A percentile compares a stretch with the other conserved stretches of the same genome.
These are phyloP conservation scores for Sylvicola fuscatus DNA, from an alignment of 2,888 invertebrate species.

Conservation along the genomic window DNA sequence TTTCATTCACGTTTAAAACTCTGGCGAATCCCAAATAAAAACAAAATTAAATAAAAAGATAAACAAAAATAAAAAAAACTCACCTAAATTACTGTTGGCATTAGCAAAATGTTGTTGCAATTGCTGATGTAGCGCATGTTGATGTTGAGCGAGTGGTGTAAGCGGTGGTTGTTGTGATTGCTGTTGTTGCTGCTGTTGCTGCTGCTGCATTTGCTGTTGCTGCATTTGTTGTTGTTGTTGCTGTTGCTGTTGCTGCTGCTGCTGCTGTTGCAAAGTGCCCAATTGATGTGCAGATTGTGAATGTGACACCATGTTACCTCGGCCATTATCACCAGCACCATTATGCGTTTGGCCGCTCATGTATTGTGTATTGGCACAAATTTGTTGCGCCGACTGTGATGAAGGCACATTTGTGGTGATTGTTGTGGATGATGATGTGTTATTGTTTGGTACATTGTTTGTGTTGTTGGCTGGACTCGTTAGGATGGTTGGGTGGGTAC, in stretches of 20 bases:
- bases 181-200: too few relatives aligned
- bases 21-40: too few relatives aligned
- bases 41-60: background rate
- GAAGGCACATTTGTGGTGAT: constrained; percentile 14
- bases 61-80: constrained; percentile 2
- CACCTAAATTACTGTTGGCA: constrained; percentile 23
- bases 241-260: too few relatives aligned
- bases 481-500: constrained; percentile 8
- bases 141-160: constrained; percentile 33
- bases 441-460: constrained; percentile 11
- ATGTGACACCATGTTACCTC: constrained; percentile 17
- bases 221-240: too few relatives aligned
- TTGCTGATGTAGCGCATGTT: constrained; percentile 36
- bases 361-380: constrained; percentile 11
- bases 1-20: too few relatives aligned
- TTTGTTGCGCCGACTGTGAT: constrained; percentile 25
- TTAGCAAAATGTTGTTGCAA: constrained; percentile 35
- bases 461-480: constrained; percentile 18
- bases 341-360: constrained; percentile 11
- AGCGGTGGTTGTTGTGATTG: constrained; percentile 13
- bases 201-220: too few relatives aligned
- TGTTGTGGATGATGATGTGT: constrained; percentile 3
- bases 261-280: constrained; percentile 4
- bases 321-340: constrained; percentile 7
- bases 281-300: constrained; percentile 25